A percentile compares a stretch with the other conserved stretches of the same genome.
These are phyloP conservation scores for Sphenodon punctatus DNA, from an alignment of 2,797 vertebrate genomes.

Conservation along the genomic window DNA sequence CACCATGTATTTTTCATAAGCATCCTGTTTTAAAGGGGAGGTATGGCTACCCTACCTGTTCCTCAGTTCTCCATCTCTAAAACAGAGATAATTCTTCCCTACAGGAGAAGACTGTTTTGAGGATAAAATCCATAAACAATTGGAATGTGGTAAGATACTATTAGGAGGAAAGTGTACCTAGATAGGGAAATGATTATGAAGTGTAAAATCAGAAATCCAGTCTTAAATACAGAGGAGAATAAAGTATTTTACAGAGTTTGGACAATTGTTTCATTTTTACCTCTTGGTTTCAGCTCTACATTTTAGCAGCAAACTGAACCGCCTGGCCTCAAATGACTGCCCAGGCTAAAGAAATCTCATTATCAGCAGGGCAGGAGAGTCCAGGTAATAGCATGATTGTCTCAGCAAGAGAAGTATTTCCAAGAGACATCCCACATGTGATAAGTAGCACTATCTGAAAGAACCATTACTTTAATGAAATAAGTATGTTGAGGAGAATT, in stretches of 20 bases:
- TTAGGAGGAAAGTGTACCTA: neutral
- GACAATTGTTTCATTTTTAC: neutral
- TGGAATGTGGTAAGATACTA: neutral
- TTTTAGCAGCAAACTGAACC: slow-evolving; percentile 21
- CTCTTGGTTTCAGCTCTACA: neutral
- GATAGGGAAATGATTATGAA: no score
- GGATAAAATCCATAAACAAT: neutral
- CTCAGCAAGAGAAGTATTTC: no score
- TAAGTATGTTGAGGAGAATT: no score
- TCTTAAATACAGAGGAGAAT: neutral
- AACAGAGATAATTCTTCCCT: slow-evolving; percentile 10
- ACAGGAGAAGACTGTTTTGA: neutral
- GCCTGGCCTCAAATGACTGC: neutral
- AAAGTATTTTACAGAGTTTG: neutral
- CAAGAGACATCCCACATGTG: no score
- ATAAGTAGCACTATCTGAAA: no score
- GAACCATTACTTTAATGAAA: no score
- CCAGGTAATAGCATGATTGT: neutral
- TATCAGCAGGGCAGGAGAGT: neutral
- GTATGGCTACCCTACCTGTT: no score
- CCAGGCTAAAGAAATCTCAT: neutral
- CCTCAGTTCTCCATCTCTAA: no score
- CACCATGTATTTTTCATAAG: no score
- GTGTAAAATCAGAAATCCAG: neutral
- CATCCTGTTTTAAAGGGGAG: no score